Conservation (phyloP, 2,797 vertebrate species). For the Darevskia mixta region DNA sequence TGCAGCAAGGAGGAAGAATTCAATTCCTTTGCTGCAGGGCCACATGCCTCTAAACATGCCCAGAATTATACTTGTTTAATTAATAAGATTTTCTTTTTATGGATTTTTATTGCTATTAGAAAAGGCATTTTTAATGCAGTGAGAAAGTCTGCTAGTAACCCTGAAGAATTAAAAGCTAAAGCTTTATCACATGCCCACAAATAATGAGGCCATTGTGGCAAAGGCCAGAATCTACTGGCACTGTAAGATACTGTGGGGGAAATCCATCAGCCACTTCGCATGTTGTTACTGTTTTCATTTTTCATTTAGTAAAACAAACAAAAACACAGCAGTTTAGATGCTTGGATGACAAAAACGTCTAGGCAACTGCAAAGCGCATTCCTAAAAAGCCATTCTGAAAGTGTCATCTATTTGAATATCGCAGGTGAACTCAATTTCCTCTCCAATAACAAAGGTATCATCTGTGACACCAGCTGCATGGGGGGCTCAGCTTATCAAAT, state of each 20-base stretch:
- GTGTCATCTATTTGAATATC: constrained; percentile 14
- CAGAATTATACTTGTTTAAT: neutral
- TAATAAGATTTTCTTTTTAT: constrained; percentile 13
- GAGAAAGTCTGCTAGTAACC: neutral
- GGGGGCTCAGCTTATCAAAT: constrained; percentile 1
- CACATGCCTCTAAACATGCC: too few relatives aligned
- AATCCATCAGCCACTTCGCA: neutral
- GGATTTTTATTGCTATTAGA: neutral
- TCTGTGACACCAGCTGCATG: constrained; percentile 10
- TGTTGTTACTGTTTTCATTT: neutral
- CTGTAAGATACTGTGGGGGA: neutral
- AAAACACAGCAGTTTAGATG: neutral
- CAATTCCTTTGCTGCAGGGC: too few relatives aligned
- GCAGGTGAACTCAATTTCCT: constrained; percentile 37
- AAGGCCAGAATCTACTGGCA: neutral
- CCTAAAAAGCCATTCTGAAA: constrained; percentile 22
- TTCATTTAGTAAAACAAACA: neutral
- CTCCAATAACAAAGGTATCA: constrained; percentile 20
- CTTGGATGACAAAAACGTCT: constrained; percentile 1
- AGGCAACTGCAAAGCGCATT: neutral
- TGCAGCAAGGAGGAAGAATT: too few relatives aligned
- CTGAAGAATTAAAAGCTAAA: neutral
- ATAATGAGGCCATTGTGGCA: constrained; percentile 5
- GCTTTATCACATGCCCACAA: neutral
- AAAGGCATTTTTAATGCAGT: constrained; percentile 17